phyloP scores from a whole-genome alignment of 2,113 vertebrate species.

The Petrocephalus microphthalmus region DNA sequence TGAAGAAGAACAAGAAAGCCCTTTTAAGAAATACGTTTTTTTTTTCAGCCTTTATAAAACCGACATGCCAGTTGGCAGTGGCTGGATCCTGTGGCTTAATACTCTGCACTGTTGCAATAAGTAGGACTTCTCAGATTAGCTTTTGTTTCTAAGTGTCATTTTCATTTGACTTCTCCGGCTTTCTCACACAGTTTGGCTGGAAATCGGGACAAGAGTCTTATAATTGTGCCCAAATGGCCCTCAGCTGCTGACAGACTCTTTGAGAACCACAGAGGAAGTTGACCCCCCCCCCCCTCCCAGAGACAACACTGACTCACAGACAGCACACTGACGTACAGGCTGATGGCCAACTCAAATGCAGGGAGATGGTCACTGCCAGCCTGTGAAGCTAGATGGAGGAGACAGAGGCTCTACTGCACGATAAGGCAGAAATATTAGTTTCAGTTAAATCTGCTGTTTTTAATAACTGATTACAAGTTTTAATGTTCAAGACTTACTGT shows the following conservation, averaged over 20 bases:
- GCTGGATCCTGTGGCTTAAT: not conserved
- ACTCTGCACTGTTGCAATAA: not conserved
- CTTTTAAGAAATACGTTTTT: not conserved
- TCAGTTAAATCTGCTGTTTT: not conserved
- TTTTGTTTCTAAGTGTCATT: conserved; percentile 7
- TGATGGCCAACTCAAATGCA: not conserved
- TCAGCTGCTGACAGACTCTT: not conserved
- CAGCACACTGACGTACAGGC: not conserved
- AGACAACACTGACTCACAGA: not conserved
- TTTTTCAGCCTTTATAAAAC: not conserved
- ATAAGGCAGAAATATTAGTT: not conserved
- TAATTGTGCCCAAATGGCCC: not conserved
- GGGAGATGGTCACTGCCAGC: not conserved
- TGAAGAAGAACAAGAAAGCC: not conserved
- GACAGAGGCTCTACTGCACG: not conserved
- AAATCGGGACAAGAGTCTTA: not conserved
- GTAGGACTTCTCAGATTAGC: not conserved
- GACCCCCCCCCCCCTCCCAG: not conserved
- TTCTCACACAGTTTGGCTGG: not conserved
- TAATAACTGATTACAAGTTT: not conserved
- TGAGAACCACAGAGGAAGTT: not conserved
- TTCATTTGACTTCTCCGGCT: not conserved
- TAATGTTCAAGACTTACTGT: not conserved
- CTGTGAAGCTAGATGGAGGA: not conserved
- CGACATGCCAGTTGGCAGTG: not conserved